Evolutionary conservation across 2,888 invertebrate genomes (phyloP).

Genomic region (Pilophorus perplexus): DNA sequence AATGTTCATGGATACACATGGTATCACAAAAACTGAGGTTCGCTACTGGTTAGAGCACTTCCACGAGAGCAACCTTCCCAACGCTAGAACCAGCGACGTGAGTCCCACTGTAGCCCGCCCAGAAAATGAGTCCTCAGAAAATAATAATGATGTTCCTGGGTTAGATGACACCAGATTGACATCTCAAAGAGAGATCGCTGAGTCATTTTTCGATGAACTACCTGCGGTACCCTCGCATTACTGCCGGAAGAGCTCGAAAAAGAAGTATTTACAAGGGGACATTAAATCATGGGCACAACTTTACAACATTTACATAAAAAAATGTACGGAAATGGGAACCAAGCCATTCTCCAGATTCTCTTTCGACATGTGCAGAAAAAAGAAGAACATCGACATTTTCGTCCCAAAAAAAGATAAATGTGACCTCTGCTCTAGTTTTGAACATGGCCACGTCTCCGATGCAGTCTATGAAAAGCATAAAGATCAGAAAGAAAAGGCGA

Average conservation of each 20-base stretch:
- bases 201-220: constrained; percentile 9
- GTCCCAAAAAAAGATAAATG: constrained; percentile 30
- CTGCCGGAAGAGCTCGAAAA: constrained; percentile 9
- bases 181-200: neutral
- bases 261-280: constrained; percentile 9
- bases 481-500: constrained; percentile 2
- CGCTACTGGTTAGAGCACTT: constrained; percentile 25
- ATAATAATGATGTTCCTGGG: neutral
- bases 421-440: constrained; percentile 20
- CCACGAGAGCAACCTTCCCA: constrained; percentile 3
- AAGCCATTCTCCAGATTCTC: neutral
- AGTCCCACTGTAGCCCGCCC: neutral
- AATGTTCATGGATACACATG: constrained; percentile 9
- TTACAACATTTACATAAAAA: neutral
- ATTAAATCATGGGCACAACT: constrained; percentile 6
- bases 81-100: neutral
- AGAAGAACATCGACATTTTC: neutral
- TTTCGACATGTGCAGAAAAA: neutral
- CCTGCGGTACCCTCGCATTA: constrained; percentile 21
- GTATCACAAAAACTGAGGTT: constrained; percentile 15
- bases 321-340: constrained; percentile 7
- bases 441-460: constrained; percentile 3
- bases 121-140: constrained; percentile 47
- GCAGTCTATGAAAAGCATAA: neutral
- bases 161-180: neutral